Conservation (phyloP, 2,888 invertebrate genomes). For the Orthosia gothica region DNA sequence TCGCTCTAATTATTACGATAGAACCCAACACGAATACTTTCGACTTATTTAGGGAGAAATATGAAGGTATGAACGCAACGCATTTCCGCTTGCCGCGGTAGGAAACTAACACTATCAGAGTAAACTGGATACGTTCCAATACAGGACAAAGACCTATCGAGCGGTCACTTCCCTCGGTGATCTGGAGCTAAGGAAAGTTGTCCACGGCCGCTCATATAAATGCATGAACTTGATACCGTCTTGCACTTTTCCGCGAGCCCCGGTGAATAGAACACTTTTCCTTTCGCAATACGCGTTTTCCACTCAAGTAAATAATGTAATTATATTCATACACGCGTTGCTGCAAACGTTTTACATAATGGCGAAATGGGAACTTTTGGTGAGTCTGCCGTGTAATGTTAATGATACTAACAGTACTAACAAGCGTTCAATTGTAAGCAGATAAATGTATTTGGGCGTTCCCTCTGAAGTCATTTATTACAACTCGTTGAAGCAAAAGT, state of each 20-base stretch:
- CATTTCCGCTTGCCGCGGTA: constrained; percentile 74
- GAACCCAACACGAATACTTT: constrained; percentile 14
- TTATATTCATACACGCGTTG: constrained; percentile 59
- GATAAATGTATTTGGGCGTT: constrained; percentile 28
- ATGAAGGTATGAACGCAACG: constrained; percentile 59
- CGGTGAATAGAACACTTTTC: constrained; percentile 85
- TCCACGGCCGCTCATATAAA: constrained; percentile 86
- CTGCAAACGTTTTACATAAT: constrained; percentile 71
- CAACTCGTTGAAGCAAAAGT: constrained; percentile 53
- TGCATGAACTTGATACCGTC: constrained; percentile 88
- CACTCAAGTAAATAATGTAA: constrained; percentile 80
- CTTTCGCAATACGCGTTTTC: constrained; percentile 80
- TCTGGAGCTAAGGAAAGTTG: constrained; percentile 89
- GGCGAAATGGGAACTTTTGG: constrained; percentile 84
- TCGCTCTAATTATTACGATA: constrained; percentile 34
- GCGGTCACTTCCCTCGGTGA: constrained; percentile 86
- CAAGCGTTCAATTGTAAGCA: constrained; percentile 38
- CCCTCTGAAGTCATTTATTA: constrained; percentile 54
- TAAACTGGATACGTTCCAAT: constrained; percentile 85
- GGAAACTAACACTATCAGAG: constrained; percentile 75
- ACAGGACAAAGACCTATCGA: constrained; percentile 89
- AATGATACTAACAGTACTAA: constrained; percentile 31
- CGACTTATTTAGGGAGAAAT: constrained; percentile 38
- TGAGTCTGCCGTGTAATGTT: constrained; percentile 74
- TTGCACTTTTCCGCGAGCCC: constrained; percentile 86